These are phyloP conservation scores for Phyllostomus discolor DNA, from an alignment of 2,113 vertebrate genomes.

Conservation along the genomic window DNA sequence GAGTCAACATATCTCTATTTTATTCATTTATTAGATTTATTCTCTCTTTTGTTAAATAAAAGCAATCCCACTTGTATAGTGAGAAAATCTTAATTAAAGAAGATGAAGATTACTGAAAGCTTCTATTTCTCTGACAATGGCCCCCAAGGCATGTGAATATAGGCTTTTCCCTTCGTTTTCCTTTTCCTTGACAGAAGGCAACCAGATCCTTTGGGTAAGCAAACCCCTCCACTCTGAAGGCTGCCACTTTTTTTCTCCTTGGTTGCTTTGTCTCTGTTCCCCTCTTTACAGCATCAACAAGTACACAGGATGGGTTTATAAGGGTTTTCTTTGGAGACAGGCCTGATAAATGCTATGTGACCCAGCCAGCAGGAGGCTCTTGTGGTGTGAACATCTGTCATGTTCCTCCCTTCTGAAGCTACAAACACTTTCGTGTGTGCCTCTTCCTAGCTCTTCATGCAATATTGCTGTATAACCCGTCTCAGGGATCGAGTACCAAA, in stretches of 20 bases:
- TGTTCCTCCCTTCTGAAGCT: not conserved
- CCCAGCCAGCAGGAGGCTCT: not conserved
- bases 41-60: constrained; percentile 55
- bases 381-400: constrained; percentile 16
- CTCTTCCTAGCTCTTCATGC: not conserved
- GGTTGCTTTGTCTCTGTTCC: not conserved
- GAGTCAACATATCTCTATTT: constrained; percentile 40
- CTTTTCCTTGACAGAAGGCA: constrained; percentile 47
- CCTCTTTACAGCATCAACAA: not conserved
- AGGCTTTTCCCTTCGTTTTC: not conserved
- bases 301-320: not conserved
- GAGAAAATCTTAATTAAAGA: constrained; percentile 56
- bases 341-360: not conserved
- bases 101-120: constrained; percentile 27
- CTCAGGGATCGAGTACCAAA: not conserved
- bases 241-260: not conserved
- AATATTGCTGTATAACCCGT: not conserved
- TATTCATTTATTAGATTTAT: constrained; percentile 45
- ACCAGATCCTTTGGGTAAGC: not conserved
- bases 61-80: constrained; percentile 34
- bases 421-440: fast-evolving
- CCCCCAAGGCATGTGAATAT: not conserved
- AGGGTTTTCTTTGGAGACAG: constrained; percentile 21
- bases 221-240: not conserved
- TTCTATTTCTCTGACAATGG: not conserved